Evolutionary conservation across 1,140 invertebrate species (phyloP).

Genomic region (Gonioctena quinquepunctata): DNA sequence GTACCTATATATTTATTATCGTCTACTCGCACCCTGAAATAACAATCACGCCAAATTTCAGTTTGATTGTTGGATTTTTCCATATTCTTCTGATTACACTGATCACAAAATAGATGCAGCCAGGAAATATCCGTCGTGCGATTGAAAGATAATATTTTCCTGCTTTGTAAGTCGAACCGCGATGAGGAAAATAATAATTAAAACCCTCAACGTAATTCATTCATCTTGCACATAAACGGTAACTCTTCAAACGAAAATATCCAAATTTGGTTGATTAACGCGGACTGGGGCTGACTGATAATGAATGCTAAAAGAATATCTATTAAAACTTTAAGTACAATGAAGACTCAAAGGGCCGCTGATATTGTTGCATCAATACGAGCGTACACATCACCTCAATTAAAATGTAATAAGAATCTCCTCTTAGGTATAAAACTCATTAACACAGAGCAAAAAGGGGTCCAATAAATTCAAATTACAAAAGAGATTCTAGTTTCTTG

Average conservation of each 20-base stretch:
- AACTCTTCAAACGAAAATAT: conserved; percentile 41
- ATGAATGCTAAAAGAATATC: conserved; percentile 55
- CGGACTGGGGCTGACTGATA: conserved; percentile 47
- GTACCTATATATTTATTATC: no score
- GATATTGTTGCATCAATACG: conserved; percentile 49
- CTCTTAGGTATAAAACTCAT: conserved; percentile 52
- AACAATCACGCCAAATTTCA: no score
- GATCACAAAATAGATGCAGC: no score
- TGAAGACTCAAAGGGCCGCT: conserved; percentile 38
- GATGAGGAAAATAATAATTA: conserved; percentile 40
- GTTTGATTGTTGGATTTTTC: no score
- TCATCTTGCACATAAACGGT: conserved; percentile 37
- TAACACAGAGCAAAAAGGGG: conserved; percentile 47
- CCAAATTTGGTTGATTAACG: conserved; percentile 52
- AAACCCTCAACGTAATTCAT: conserved; percentile 35
- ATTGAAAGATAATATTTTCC: no score
- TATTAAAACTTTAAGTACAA: conserved; percentile 54
- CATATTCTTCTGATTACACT: no score
- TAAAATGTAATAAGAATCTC: conserved; percentile 55
- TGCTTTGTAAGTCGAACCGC: no score
- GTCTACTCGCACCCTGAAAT: no score
- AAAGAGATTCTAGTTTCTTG: conserved; percentile 14
- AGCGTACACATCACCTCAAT: conserved; percentile 53
- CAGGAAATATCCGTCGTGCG: no score
- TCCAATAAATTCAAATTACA: conserved; percentile 43